phyloP scores from a whole-genome alignment of 2,797 vertebrate species.

The Peromyscus attwateri region DNA sequence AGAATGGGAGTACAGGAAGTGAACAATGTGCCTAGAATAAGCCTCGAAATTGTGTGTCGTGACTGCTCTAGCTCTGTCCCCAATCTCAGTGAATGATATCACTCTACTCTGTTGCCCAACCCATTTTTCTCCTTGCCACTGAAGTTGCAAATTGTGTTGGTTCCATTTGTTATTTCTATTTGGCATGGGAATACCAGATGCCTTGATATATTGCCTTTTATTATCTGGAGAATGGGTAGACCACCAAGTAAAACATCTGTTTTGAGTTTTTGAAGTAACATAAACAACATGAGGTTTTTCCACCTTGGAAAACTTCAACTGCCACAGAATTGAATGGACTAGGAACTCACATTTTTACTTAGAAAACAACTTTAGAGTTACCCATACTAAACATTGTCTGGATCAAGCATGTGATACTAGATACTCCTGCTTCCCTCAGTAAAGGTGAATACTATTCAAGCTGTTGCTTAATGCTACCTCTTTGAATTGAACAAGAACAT shows the following conservation, averaged over 20 bases:
- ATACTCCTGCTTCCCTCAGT: not conserved
- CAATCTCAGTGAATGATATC: not conserved
- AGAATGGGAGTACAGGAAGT: not conserved
- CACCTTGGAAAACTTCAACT: not conserved
- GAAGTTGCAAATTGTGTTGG: not conserved
- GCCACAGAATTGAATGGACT: not conserved
- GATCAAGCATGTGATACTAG: not conserved
- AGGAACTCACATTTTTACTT: not conserved
- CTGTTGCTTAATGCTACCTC: not conserved
- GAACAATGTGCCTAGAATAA: not conserved
- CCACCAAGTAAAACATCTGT: not conserved
- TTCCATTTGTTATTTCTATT: conserved; percentile 9
- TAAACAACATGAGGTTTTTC: not conserved
- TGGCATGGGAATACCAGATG: not conserved
- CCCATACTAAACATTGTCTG: not conserved
- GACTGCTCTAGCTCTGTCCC: not conserved
- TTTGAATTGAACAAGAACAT: not conserved
- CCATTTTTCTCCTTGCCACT: not conserved
- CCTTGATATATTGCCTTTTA: not conserved
- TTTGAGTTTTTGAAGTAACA: not conserved
- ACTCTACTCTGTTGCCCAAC: not conserved
- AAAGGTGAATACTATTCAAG: not conserved
- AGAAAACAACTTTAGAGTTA: not conserved
- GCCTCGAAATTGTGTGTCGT: not conserved
- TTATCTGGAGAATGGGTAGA: not conserved